Evolutionary conservation across 2,797 vertebrate species (phyloP).

Genomic region (Typhlichthys subterraneus): DNA sequence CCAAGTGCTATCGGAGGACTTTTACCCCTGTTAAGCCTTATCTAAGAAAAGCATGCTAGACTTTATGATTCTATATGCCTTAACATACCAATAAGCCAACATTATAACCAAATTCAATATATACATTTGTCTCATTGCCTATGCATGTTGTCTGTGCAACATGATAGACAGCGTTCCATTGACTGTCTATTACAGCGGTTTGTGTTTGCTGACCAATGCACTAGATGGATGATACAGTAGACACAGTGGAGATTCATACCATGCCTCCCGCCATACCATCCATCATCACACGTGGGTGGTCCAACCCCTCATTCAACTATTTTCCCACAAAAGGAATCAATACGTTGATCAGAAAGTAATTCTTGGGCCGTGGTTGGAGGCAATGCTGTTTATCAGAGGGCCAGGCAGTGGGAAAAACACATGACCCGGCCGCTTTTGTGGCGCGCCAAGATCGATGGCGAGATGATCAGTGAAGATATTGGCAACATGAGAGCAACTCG

Average conservation of each 20-base stretch:
- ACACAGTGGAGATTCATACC: background rate
- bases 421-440: conserved; percentile 52
- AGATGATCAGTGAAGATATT: conserved; percentile 67
- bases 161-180: background rate
- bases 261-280: background rate
- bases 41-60: too few relatives aligned
- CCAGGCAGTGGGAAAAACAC: conserved; percentile 41
- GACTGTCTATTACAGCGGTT: background rate
- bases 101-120: too few relatives aligned
- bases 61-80: too few relatives aligned
- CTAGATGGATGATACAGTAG: background rate
- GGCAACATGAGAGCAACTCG: conserved; percentile 61
- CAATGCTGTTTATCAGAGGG: conserved; percentile 56
- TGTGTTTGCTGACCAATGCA: background rate
- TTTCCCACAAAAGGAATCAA: conserved; percentile 45
- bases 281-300: conserved; percentile 16
- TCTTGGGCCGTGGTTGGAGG: conserved; percentile 52
- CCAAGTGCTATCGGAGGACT: too few relatives aligned
- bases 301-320: conserved; percentile 20
- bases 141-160: background rate
- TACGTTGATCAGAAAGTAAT: conserved; percentile 67
- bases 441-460: conserved; percentile 56
- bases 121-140: too few relatives aligned
- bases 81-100: too few relatives aligned
- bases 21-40: too few relatives aligned